phyloP scores from a whole-genome alignment of 2,113 vertebrate species.

The Platycercus adscitus region DNA sequence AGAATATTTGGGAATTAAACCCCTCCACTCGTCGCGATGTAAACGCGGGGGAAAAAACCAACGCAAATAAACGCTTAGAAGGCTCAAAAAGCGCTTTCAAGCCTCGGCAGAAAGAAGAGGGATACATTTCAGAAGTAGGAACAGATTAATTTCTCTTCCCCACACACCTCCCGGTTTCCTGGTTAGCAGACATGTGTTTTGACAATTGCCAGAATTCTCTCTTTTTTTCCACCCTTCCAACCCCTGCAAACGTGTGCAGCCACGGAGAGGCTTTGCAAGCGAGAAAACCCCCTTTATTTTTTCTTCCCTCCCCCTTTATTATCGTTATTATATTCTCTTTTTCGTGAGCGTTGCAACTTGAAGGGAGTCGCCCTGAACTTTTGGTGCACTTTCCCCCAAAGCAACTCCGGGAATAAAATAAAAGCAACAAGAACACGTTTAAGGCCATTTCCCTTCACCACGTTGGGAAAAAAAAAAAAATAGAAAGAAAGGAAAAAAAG shows the following conservation, averaged over 20 bases:
- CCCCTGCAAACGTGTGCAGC: not conserved
- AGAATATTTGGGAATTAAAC: not conserved
- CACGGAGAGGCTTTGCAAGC: not conserved
- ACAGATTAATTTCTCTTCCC: not conserved
- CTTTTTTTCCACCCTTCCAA: not conserved
- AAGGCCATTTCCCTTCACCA: not conserved
- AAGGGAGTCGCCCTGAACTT: constrained; percentile 1
- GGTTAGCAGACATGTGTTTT: constrained; percentile 18
- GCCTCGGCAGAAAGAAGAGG: not conserved
- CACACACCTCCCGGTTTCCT: constrained; percentile 48
- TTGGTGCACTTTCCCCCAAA: not conserved
- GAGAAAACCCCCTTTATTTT: not conserved
- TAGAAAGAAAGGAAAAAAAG: not conserved
- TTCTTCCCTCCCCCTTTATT: fast-evolving
- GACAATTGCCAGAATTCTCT: constrained; percentile 48
- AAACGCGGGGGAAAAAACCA: too few relatives aligned
- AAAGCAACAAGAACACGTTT: not conserved
- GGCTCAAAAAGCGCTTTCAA: not conserved
- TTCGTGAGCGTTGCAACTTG: not conserved
- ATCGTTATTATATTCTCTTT: not conserved
- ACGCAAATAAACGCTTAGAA: not conserved
- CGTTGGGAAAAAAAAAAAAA: not conserved
- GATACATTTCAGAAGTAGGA: not conserved
- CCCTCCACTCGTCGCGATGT: not conserved
- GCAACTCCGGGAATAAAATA: not conserved